phyloP scores from a whole-genome alignment of 2,888 invertebrate species.

The Apodemia mormo region DNA sequence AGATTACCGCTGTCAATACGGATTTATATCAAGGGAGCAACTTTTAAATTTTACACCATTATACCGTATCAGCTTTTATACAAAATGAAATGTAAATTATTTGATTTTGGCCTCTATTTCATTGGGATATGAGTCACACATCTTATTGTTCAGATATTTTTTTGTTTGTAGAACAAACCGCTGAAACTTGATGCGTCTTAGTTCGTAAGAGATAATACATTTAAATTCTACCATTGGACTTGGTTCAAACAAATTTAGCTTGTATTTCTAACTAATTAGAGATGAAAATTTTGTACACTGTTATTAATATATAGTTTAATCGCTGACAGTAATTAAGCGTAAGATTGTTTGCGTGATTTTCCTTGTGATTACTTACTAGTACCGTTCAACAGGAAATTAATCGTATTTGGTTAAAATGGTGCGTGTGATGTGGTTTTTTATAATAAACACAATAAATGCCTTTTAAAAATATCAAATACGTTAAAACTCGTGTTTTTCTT shows the following conservation, averaged over 20 bases:
- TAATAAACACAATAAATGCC: no score
- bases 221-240: background rate
- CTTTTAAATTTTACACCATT: conserved; percentile 51
- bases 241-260: conserved; percentile 22
- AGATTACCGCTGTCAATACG: conserved; percentile 50
- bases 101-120: conserved; percentile 35
- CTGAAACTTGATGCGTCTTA: conserved; percentile 57
- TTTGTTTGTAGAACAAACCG: conserved; percentile 48
- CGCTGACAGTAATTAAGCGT: background rate
- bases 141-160: conserved; percentile 16
- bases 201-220: conserved; percentile 36
- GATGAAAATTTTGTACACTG: background rate
- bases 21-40: conserved; percentile 54
- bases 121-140: conserved; percentile 20
- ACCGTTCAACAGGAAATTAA: background rate
- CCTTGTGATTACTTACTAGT: background rate
- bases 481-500: no score
- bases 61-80: conserved; percentile 37
- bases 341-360: background rate
- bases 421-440: no score
- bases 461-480: no score
- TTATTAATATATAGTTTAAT: background rate
- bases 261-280: background rate
- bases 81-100: conserved; percentile 9
- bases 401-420: no score